Conservation (phyloP, 2,888 invertebrate genomes). For the Anticlea derivata region DNA sequence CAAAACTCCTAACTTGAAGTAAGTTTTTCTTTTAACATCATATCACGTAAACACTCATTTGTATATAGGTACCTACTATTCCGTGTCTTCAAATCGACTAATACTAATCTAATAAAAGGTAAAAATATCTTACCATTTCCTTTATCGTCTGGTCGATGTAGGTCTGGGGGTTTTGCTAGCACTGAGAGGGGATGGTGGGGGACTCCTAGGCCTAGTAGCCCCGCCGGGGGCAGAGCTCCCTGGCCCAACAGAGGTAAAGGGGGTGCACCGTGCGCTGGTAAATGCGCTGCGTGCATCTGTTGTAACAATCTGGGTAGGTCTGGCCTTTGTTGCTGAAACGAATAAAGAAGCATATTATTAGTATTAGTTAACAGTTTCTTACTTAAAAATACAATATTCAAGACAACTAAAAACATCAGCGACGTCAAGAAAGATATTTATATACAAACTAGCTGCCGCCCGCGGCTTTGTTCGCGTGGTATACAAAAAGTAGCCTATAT, state of each 20-base stretch:
- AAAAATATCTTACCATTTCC: constrained; percentile 86
- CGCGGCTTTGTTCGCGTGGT: no score
- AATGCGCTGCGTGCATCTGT: constrained; percentile 96
- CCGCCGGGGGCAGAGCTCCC: constrained; percentile 81
- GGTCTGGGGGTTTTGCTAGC: constrained; percentile 90
- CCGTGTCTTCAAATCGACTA: constrained; percentile 3
- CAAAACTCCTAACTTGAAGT: no score
- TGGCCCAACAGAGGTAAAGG: constrained; percentile 85
- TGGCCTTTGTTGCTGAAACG: constrained; percentile 91
- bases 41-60: no score
- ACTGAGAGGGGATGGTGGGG: constrained; percentile 90
- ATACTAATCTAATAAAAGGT: not conserved
- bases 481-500: no score
- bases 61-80: not conserved
- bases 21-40: no score
- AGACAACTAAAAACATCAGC: not conserved
- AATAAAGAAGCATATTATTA: constrained; percentile 26
- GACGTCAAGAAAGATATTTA: not conserved
- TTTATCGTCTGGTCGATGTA: constrained; percentile 90
- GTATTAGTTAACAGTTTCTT: not conserved
- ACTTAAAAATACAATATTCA: not conserved
- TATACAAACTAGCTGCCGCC: no score
- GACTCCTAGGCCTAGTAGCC: constrained; percentile 87
- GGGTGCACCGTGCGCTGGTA: constrained; percentile 89
- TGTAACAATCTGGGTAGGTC: constrained; percentile 92